These are phyloP conservation scores for Brenthis hecate DNA, from an alignment of 2,888 invertebrate species.

Conservation along the genomic window DNA sequence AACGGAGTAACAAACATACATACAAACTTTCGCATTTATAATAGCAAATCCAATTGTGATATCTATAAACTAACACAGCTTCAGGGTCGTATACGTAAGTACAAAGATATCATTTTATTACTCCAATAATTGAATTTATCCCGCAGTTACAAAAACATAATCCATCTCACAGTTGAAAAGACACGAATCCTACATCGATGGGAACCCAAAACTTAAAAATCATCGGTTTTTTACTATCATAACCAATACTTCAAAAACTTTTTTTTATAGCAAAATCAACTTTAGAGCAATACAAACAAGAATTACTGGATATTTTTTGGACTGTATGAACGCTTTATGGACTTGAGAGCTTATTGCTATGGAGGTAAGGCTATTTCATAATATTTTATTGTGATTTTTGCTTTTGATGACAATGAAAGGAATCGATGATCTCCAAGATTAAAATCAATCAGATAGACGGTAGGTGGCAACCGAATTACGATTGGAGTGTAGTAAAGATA, in stretches of 20 bases:
- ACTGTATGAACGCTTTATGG: not conserved
- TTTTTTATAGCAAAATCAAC: slow-evolving; percentile 1
- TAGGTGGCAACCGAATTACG: slow-evolving; percentile 76
- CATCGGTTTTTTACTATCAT: slow-evolving; percentile 65
- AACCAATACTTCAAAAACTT: slow-evolving; percentile 11
- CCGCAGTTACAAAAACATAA: slow-evolving; percentile 63
- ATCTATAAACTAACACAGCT: too few species aligned
- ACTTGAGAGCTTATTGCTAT: slow-evolving; percentile 14
- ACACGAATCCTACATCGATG: slow-evolving; percentile 57
- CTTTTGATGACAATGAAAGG: slow-evolving; percentile 52
- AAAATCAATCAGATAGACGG: slow-evolving; percentile 74
- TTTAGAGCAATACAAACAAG: slow-evolving; percentile 8
- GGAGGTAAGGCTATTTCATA: slow-evolving; percentile 12
- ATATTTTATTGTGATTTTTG: slow-evolving; percentile 21
- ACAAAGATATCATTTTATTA: slow-evolving; percentile 11
- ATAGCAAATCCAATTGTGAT: too few species aligned
- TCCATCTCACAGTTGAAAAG: slow-evolving; percentile 64
- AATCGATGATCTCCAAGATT: slow-evolving; percentile 72
- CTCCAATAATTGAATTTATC: slow-evolving; percentile 31
- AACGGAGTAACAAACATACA: not conserved
- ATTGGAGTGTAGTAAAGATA: slow-evolving; percentile 21
- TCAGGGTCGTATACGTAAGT: not conserved
- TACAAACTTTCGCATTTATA: not conserved
- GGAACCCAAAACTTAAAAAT: slow-evolving; percentile 66
- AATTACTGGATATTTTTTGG: not conserved